Evolutionary conservation across 2,888 invertebrate species (phyloP), one percentile per base, ranked within the genome.

Genomic region (Willowsia nigromaculata): DNA sequence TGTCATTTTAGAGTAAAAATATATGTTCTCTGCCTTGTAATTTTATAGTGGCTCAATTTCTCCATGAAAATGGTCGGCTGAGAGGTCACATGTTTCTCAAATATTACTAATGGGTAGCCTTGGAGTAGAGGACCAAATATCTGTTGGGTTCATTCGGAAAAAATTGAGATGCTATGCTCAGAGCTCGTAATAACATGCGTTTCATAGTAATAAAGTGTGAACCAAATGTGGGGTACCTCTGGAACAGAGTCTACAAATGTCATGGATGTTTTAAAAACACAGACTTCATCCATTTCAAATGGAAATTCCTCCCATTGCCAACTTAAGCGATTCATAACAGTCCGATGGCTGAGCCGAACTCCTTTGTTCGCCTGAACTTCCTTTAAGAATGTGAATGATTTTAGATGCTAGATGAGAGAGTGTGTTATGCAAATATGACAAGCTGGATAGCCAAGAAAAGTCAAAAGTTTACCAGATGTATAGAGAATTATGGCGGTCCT

Each of bases 291-390:
- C 0, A 95, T 95, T 0, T 94, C 93, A 94, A 96, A 98, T 0
- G 98, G 97, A 93, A 98, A 96, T 0, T 95, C 95, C 18, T 95
- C 95, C 96, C 98, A 98, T 94, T 98, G 98, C 97, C 98, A 98
- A 93, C 96, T 95, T 22, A 98, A 95, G 0, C 98, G 96, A 93
- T 98, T 98, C 93, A 97, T 94, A 82, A 97, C 95, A 0, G 96
- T 96, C 50, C 85, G 95, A 93, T 97, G 97, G 0, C 96, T 95
- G 6, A 98, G 94, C 40, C 97, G 96, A 0, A 98, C 98, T 43
- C 97, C 92, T 84, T 92, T 92, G 92, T 18, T 89, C 90, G 1
- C 92, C 92, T 25, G 90, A 90, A 68, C 91, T 92, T 25, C 92
- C 84, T 85, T 9, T 15, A n/a, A n/a, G n/a, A n/a, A n/a, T n/a